These are phyloP conservation scores for Cancer borealis DNA, from an alignment of 2,888 invertebrate species.

Conservation along the genomic window DNA sequence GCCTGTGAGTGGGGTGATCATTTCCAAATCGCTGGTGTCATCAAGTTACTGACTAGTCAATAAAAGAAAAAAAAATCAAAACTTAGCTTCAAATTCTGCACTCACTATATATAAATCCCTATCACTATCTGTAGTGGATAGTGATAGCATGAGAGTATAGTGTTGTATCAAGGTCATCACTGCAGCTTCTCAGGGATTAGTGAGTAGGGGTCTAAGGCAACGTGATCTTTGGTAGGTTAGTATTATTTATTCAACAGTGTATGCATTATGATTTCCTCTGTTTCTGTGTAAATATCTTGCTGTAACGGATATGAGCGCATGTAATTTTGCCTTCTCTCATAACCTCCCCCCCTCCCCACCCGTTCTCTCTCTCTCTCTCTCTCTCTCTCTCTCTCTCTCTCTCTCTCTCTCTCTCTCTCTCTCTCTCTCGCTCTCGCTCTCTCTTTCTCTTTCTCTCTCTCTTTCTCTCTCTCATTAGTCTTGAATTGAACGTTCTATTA, in stretches of 20 bases:
- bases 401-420: conserved; percentile 49
- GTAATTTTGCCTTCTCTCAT: background rate
- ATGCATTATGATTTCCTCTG: background rate
- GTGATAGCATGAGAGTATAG: background rate
- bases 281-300: background rate
- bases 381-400: conserved; percentile 41
- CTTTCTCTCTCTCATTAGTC: background rate
- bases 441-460: conserved; percentile 58
- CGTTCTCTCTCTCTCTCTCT: background rate
- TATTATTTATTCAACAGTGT: background rate
- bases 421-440: conserved; percentile 54
- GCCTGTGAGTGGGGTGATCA: too few relatives aligned
- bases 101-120: background rate
- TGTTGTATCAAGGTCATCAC: background rate
- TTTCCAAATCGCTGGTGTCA: too few relatives aligned
- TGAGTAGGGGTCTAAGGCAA: background rate
- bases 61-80: too few relatives aligned
- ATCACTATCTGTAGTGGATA: background rate
- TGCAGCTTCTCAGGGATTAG: background rate
- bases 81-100: background rate
- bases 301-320: background rate
- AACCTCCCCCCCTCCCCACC: too few relatives aligned
- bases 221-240: background rate
- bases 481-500: background rate
- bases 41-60: too few relatives aligned